phyloP scores from a whole-genome alignment of 2,113 vertebrate species.

The Amblyornis subalaris region DNA sequence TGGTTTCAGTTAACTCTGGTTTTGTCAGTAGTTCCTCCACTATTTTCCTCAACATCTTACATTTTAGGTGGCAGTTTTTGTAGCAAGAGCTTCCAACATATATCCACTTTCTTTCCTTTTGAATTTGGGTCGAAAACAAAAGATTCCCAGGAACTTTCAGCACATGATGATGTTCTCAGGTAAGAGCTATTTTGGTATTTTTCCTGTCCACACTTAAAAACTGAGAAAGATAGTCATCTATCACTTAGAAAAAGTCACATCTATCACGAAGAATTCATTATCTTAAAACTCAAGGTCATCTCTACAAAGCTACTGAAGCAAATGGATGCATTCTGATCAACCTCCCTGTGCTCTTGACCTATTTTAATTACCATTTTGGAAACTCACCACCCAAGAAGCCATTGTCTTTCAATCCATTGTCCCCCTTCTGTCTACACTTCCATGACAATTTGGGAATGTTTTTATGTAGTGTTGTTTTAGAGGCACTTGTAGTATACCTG shows the following conservation, averaged over 20 bases:
- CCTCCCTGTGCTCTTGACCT: neutral
- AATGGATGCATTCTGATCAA: neutral
- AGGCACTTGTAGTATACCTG: neutral
- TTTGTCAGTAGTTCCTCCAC: neutral
- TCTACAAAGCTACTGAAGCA: neutral
- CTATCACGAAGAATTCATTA: neutral
- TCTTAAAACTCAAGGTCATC: neutral
- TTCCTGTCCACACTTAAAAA: neutral
- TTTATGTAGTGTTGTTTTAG: neutral
- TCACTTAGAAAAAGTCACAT: neutral
- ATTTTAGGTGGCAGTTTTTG: constrained; percentile 77
- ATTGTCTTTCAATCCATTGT: neutral
- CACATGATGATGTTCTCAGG: constrained; percentile 91
- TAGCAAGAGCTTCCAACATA: constrained; percentile 84
- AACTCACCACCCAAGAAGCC: neutral
- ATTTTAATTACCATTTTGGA: neutral
- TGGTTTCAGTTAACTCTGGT: neutral
- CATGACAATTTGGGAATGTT: neutral
- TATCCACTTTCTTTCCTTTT: constrained; percentile 85
- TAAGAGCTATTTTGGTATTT: constrained; percentile 40
- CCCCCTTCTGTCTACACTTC: neutral
- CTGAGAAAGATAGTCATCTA: neutral
- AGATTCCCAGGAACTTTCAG: constrained; percentile 77
- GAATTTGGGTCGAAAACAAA: constrained; percentile 79
- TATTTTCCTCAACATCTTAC: constrained; percentile 71